A percentile compares a stretch with the other conserved stretches of the same genome.
Conservation (phyloP, 2,797 vertebrate species). For the Muraenolepis orangiensis region DNA sequence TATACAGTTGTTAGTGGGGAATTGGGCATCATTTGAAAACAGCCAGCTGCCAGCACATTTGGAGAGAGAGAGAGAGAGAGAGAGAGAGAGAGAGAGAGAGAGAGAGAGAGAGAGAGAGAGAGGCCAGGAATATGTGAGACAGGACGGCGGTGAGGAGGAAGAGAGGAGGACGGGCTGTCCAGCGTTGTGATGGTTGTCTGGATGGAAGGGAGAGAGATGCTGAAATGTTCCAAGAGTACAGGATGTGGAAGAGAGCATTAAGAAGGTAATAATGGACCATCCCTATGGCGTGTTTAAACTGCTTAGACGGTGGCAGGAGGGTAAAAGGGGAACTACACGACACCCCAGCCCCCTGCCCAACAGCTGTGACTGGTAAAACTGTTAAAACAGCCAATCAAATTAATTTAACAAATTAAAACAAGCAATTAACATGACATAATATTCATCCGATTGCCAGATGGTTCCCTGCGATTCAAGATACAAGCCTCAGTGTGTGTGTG, state of each 20-base stretch:
- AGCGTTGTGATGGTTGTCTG: slow-evolving; percentile 26
- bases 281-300: neutral
- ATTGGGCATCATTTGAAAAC: no score
- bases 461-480: neutral
- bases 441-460: neutral
- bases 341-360: neutral
- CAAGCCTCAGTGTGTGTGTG: no score
- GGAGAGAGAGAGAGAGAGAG: neutral
- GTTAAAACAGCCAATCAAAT: neutral
- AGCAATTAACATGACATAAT: neutral
- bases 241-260: slow-evolving; percentile 17
- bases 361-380: neutral
- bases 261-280: neutral
- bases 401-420: neutral
- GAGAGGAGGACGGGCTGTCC: slow-evolving; percentile 11
- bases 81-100: neutral
- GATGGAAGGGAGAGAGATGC: slow-evolving; percentile 34
- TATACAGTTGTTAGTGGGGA: no score
- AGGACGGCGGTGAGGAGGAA: neutral
- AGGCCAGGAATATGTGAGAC: no score
- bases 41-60: no score
- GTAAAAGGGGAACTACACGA: neutral
- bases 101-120: neutral
- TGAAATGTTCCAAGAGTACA: slow-evolving; percentile 38
- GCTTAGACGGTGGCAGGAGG: neutral